Conservation (phyloP, 2,888 invertebrate genomes). For the Cataglyphis altisquamis region DNA sequence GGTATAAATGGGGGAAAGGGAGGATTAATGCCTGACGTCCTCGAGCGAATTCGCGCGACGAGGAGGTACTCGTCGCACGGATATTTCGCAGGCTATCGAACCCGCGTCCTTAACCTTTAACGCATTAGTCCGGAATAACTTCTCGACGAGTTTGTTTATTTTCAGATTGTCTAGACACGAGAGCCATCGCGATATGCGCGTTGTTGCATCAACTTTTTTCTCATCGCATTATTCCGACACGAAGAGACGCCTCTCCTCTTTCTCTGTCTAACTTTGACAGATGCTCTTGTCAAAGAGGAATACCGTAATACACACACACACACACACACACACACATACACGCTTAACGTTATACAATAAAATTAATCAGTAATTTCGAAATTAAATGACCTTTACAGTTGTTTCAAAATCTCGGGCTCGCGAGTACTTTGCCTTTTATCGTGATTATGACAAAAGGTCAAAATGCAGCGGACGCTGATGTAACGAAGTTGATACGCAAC, state of each 20-base stretch:
- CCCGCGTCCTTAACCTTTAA: constrained; percentile 80
- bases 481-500: neutral
- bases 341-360: neutral
- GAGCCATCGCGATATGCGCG: constrained; percentile 55
- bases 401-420: constrained; percentile 31
- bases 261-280: neutral
- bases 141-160: constrained; percentile 63
- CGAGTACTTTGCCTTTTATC: constrained; percentile 24
- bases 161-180: constrained; percentile 69
- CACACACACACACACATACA: no score
- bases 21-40: constrained; percentile 48
- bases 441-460: constrained; percentile 36
- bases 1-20: constrained; percentile 35
- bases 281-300: no score
- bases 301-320: neutral
- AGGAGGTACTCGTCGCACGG: neutral
- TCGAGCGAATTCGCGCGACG: constrained; percentile 46
- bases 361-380: neutral
- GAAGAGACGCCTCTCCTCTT: neutral
- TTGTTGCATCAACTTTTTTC: constrained; percentile 26
- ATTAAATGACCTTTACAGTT: constrained; percentile 26
- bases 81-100: constrained; percentile 75
- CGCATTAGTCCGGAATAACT: constrained; percentile 67
- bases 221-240: constrained; percentile 26
- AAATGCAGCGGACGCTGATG: neutral